Evolutionary conservation across 1,140 invertebrate genomes (phyloP).

Genomic region (Temnothorax nylanderi): DNA sequence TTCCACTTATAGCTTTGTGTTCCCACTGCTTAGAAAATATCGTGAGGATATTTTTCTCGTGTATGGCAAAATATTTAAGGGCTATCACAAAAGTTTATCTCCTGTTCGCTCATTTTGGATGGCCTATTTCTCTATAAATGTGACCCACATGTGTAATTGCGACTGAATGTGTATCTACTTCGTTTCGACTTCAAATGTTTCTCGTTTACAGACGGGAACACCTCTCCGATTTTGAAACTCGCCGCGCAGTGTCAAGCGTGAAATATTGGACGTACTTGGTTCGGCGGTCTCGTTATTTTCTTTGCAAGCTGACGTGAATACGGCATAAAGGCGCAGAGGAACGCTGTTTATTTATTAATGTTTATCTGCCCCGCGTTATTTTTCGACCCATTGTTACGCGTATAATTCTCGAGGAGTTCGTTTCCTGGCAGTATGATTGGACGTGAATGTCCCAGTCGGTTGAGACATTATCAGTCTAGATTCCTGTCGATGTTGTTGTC

Average conservation of each 20-base stretch:
- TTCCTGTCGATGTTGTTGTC: neutral
- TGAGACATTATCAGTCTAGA: neutral
- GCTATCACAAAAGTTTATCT: neutral
- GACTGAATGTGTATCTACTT: neutral
- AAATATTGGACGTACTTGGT: conserved; percentile 11
- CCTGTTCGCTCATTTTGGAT: conserved; percentile 11
- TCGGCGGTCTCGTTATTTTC: conserved; percentile 4
- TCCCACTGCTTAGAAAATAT: neutral
- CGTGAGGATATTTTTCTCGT: neutral
- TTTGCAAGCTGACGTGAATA: neutral
- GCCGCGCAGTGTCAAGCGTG: conserved; percentile 15
- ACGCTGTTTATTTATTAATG: conserved; percentile 19
- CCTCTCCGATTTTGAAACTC: conserved; percentile 14
- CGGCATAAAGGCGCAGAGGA: neutral
- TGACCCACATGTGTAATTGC: conserved; percentile 50
- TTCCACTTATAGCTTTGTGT: neutral
- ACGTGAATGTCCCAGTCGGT: neutral
- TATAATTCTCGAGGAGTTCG: neutral
- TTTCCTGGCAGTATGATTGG: neutral
- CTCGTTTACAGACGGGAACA: conserved; percentile 9
- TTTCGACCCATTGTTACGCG: neutral
- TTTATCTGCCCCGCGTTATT: neutral
- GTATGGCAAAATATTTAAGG: neutral
- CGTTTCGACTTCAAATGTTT: conserved; percentile 25
- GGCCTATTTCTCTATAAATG: conserved; percentile 15